Conservation (phyloP, 2,797 vertebrate genomes). For the Percopsis omiscomaycus region DNA sequence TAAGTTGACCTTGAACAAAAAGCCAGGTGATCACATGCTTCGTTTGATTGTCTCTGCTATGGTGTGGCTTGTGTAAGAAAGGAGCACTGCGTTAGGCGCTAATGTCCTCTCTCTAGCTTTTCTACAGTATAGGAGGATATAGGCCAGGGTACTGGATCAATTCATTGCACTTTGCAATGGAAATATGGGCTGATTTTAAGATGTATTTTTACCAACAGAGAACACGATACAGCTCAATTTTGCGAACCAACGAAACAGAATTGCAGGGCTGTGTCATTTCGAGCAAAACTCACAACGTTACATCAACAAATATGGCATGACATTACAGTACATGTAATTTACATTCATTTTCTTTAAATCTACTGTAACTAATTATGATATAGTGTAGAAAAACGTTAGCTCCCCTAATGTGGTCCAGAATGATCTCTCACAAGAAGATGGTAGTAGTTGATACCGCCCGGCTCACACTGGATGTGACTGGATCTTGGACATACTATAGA, state of each 20-base stretch:
- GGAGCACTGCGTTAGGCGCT: slow-evolving; percentile 64
- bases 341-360: slow-evolving; percentile 26
- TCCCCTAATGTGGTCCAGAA: slow-evolving; percentile 39
- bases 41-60: slow-evolving; percentile 77
- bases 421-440: slow-evolving; percentile 50
- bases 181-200: slow-evolving; percentile 88
- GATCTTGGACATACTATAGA: slow-evolving; percentile 63
- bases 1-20: slow-evolving; percentile 77
- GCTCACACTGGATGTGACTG: slow-evolving; percentile 63
- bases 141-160: slow-evolving; percentile 76
- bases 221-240: slow-evolving; percentile 78
- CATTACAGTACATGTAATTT: neutral
- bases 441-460: slow-evolving; percentile 52
- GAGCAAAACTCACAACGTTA: too few species aligned
- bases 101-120: slow-evolving; percentile 63
- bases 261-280: neutral
- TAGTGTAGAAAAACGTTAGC: slow-evolving; percentile 35
- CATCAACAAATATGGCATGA: too few species aligned
- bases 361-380: slow-evolving; percentile 19
- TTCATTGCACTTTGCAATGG: slow-evolving; percentile 88
- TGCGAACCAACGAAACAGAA: slow-evolving; percentile 33
- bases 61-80: slow-evolving; percentile 72
- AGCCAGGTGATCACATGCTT: slow-evolving; percentile 81
- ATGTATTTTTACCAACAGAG: slow-evolving; percentile 83
- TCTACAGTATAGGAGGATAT: slow-evolving; percentile 69